A percentile compares a stretch with the other conserved stretches of the same genome.
Conservation (phyloP, 2,888 invertebrate genomes). For the Crocallis elinguaria region DNA sequence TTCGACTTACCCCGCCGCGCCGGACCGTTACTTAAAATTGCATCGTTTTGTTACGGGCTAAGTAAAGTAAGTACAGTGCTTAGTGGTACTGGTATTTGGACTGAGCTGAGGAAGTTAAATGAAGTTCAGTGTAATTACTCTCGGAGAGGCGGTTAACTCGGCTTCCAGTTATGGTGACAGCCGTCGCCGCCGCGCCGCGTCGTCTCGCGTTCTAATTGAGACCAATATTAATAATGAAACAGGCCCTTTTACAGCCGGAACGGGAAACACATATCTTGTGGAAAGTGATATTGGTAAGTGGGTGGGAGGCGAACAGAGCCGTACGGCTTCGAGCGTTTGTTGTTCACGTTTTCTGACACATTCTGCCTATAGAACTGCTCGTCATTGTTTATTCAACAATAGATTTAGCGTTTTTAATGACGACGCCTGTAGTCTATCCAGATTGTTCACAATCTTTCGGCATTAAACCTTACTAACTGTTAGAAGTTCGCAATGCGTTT, state of each 20-base stretch:
- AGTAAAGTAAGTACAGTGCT: constrained; percentile 76
- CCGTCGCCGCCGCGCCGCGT: constrained; percentile 53
- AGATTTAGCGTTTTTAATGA: too few species aligned
- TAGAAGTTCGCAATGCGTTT: too few species aligned
- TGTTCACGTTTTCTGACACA: neutral
- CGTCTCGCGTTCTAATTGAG: constrained; percentile 58
- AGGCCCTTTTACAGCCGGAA: constrained; percentile 32
- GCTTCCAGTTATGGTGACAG: constrained; percentile 70
- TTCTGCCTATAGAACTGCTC: neutral
- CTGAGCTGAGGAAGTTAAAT: constrained; percentile 80
- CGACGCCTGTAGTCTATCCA: too few species aligned
- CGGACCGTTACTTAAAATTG: constrained; percentile 74
- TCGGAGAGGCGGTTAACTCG: constrained; percentile 74
- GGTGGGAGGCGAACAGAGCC: constrained; percentile 4
- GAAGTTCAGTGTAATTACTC: constrained; percentile 81
- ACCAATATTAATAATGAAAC: constrained; percentile 58
- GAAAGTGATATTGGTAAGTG: constrained; percentile 19
- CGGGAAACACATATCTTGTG: constrained; percentile 17
- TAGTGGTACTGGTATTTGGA: constrained; percentile 77
- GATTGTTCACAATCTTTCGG: too few species aligned
- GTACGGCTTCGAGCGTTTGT: constrained; percentile 9
- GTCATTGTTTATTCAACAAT: too few species aligned
- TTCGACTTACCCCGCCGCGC: constrained; percentile 59
- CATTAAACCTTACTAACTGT: too few species aligned
- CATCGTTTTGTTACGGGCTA: constrained; percentile 75